Evolutionary conservation across 2,797 vertebrate genomes (phyloP).

Genomic region (Aplochiton taeniatus): DNA sequence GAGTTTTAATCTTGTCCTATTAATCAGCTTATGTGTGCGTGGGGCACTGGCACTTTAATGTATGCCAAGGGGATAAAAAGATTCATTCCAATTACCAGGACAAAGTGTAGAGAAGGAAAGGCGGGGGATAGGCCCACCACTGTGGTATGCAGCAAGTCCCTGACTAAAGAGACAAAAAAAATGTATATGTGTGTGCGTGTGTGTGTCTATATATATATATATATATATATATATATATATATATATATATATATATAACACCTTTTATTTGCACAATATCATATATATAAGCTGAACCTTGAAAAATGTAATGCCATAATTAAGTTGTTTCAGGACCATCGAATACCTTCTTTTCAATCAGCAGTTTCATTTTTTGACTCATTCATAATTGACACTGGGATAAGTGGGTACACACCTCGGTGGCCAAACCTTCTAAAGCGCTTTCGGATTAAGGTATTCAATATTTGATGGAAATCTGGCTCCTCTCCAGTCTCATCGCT

Average conservation of each 20-base stretch:
- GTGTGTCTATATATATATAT: too few relatives aligned
- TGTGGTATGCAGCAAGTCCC: constrained; percentile 12
- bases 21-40: constrained; percentile 40
- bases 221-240: too few relatives aligned
- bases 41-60: constrained; percentile 37
- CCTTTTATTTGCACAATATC: neutral
- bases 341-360: too few relatives aligned
- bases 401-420: neutral
- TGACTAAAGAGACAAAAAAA: constrained; percentile 10
- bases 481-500: constrained; percentile 48
- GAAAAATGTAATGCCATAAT: too few relatives aligned
- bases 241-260: too few relatives aligned
- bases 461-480: constrained; percentile 60
- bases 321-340: too few relatives aligned
- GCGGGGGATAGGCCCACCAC: constrained; percentile 11
- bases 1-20: constrained; percentile 31
- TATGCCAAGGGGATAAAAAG: constrained; percentile 41
- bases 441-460: constrained; percentile 23
- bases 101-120: constrained; percentile 15
- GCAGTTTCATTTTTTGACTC: neutral
- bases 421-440: constrained; percentile 17
- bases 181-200: too few relatives aligned
- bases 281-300: too few relatives aligned
- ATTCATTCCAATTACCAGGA: constrained; percentile 32
- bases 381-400: neutral